Evolutionary conservation across 2,888 invertebrate genomes (phyloP).

Genomic region (Ectropis crepuscularia): DNA sequence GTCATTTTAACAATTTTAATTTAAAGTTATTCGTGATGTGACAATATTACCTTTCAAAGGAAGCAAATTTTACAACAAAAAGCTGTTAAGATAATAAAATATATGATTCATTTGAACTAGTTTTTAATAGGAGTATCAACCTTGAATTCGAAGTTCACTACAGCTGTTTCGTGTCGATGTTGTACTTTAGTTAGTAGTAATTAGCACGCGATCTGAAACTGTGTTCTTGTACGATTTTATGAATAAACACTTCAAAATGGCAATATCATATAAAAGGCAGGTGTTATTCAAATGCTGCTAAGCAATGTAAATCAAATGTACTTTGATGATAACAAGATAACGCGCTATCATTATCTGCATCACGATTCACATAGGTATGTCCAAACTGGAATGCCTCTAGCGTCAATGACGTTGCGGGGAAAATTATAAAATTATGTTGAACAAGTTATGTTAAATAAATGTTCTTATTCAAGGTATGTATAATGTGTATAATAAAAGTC

Average conservation of each 20-base stretch:
- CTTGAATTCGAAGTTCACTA: constrained; percentile 30
- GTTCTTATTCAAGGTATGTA: background rate
- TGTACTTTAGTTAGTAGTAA: constrained; percentile 14
- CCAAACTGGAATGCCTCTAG: background rate
- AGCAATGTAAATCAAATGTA: no score
- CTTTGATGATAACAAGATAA: no score
- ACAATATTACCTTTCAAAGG: no score
- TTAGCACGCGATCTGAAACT: constrained; percentile 36
- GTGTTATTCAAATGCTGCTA: background rate
- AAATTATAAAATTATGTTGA: constrained; percentile 4
- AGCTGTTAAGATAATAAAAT: constrained; percentile 8
- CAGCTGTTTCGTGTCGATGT: constrained; percentile 22
- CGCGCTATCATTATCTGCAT: background rate
- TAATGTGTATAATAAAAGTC: background rate
- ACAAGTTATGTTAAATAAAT: constrained; percentile 1
- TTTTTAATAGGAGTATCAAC: constrained; percentile 31
- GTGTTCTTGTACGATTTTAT: constrained; percentile 18
- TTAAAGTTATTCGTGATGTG: no score
- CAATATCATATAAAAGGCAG: background rate
- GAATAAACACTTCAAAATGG: constrained; percentile 6
- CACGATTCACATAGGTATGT: background rate
- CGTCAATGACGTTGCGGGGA: constrained; percentile 2
- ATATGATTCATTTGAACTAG: constrained; percentile 26
- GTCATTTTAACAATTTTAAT: no score
- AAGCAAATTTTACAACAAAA: no score